Base-by-base conservation (phyloP, 2,797 vertebrate species). In the Phataginus tetradactyla region DNA sequence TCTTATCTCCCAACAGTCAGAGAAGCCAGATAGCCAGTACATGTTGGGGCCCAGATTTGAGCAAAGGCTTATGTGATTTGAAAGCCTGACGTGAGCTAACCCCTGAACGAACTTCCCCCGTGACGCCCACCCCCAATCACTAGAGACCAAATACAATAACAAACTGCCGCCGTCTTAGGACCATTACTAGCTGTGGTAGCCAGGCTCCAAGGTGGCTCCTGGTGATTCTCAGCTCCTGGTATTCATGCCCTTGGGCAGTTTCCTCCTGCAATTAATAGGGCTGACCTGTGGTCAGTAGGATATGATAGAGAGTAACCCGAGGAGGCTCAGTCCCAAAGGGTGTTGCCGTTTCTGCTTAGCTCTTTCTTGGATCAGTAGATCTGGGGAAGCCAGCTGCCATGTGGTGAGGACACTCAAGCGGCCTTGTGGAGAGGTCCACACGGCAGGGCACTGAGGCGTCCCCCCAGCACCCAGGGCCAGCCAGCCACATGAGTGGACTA, bases 401-500 rank as follows among this genome's bases (percentile, higher is more conserved):
- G n/a, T 3, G 21, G 37, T 63, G 51, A 68, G 90, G 32, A 69
- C 3, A n/a, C 18, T 69, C n/a, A 69, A 69, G 55, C n/a, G 51
- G 34, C 17, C 11, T 57, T 12, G 0, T 34, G 71, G 37, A 29
- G 45, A 49, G 39, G 13, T 18, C 53, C 51, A 32, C 2, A 0
- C 0, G 25, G 15, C 5, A 7, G 74, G 45, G 32, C 74, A n/a
- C 14, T 0, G 7, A 74, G 63, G 5, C 15, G 10, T 91, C 32
- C 27, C 20, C 15, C 18, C 5, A 32, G n/a, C 32, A 27, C 18
- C 12, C 11, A 1, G 49, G 20, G 25, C 51, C 37, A 20, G 7
- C 6, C 6, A 12, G 39, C 4, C 4, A 1, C 4, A 4, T 1
- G 27, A 45, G 15, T 1, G 7, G 37, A 45, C 45, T 45, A 11